Conservation (phyloP, 2,888 invertebrate genomes). For the Mesopsocus fuscifrons region DNA sequence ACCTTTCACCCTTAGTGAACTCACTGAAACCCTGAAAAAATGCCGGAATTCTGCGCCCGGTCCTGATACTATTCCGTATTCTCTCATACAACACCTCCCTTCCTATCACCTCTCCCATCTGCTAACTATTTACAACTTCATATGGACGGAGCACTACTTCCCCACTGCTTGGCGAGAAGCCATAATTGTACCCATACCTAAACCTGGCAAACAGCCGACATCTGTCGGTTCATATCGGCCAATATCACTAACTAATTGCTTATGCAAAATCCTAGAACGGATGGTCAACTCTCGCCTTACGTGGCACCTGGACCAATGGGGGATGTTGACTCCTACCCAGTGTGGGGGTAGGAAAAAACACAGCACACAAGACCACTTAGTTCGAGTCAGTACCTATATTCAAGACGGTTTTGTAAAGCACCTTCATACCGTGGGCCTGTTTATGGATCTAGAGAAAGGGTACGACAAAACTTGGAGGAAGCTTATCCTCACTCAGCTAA, state of each 20-base stretch:
- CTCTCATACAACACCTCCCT: background rate
- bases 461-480: background rate
- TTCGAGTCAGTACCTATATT: background rate
- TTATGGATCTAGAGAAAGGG: background rate
- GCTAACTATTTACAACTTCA: background rate
- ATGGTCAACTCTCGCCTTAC: constrained; percentile 1
- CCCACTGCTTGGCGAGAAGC: background rate
- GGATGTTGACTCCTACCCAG: background rate
- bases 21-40: background rate
- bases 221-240: background rate
- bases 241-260: background rate
- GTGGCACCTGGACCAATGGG: background rate
- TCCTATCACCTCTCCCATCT: background rate
- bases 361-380: background rate
- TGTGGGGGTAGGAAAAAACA: background rate
- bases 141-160: background rate
- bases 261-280: background rate
- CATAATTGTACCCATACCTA: background rate
- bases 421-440: background rate
- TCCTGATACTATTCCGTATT: background rate
- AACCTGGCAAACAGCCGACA: background rate
- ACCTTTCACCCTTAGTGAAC: background rate
- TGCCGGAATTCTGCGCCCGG: background rate
- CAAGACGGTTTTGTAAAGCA: background rate
- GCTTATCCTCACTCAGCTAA: constrained; percentile 1